Evolutionary conservation across 2,888 invertebrate species (phyloP).

Genomic region (Eudasyphora cyanicolor): DNA sequence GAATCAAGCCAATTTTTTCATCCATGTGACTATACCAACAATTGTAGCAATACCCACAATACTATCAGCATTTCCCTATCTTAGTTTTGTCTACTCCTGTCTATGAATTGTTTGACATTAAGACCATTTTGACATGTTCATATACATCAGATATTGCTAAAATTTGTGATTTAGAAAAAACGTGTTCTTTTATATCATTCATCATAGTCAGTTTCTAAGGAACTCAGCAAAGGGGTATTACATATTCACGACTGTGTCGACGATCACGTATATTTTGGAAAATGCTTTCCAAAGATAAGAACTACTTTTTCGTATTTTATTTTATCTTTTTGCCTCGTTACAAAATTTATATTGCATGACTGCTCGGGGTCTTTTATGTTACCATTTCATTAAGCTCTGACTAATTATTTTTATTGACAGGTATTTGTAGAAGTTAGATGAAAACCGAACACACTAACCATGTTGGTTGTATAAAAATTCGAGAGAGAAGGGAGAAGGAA

Average conservation of each 20-base stretch:
- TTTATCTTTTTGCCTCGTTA: neutral
- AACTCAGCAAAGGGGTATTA: neutral
- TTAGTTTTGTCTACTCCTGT: neutral
- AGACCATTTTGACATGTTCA: neutral
- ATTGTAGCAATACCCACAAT: neutral
- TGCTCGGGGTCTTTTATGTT: neutral
- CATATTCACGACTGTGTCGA: neutral
- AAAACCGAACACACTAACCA: too few relatives aligned
- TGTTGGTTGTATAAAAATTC: too few relatives aligned
- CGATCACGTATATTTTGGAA: constrained; percentile 20
- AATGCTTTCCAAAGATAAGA: neutral
- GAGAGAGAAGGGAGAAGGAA: too few relatives aligned
- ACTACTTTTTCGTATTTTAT: neutral
- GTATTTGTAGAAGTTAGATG: constrained; percentile 9
- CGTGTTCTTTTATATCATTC: neutral
- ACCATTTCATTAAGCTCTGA: neutral
- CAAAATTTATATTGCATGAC: neutral
- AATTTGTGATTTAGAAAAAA: neutral
- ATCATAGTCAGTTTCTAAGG: neutral
- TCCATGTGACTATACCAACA: neutral
- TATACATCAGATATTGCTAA: neutral
- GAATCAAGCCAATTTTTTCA: too few relatives aligned
- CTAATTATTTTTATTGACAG: constrained; percentile 18
- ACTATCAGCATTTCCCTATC: neutral
- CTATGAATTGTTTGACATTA: neutral